Conservation (phyloP, 2,113 vertebrate species). For the Ochotona curzoniae region DNA sequence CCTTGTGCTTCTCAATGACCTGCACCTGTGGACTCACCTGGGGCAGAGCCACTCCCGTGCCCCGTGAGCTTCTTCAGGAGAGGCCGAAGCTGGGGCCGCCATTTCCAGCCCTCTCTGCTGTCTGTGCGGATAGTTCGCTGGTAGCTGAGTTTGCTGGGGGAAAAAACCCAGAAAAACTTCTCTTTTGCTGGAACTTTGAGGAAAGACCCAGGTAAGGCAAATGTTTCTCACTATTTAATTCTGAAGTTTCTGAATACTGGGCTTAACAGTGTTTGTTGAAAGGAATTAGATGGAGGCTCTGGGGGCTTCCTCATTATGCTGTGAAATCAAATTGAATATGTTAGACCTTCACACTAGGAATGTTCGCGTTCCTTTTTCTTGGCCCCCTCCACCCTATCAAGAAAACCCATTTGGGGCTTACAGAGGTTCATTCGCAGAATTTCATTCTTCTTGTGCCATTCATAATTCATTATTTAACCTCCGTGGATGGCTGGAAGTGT, state of each 20-base stretch:
- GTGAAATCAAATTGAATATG: background rate
- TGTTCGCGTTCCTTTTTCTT: background rate
- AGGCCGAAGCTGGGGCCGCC: background rate
- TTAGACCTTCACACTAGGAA: background rate
- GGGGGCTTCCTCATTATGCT: background rate
- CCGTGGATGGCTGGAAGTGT: background rate
- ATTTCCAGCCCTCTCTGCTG: accelerated
- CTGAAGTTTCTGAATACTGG: background rate
- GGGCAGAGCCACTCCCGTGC: accelerated
- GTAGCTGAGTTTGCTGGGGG: background rate
- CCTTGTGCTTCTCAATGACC: background rate
- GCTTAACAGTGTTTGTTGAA: background rate
- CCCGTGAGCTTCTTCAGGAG: background rate
- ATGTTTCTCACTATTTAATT: background rate
- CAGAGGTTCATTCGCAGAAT: slow-evolving; percentile 48
- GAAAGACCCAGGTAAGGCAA: background rate
- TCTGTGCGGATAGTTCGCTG: background rate
- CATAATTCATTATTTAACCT: slow-evolving; percentile 66
- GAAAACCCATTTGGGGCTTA: slow-evolving; percentile 36
- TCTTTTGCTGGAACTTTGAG: background rate
- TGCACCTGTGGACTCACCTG: background rate
- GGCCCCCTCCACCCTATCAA: background rate
- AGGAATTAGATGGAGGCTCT: background rate
- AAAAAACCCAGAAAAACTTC: no score
- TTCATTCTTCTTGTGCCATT: slow-evolving; percentile 41